These are phyloP conservation scores for Macropus fuliginosus DNA, from an alignment of 2,797 vertebrate genomes.

Conservation along the genomic window DNA sequence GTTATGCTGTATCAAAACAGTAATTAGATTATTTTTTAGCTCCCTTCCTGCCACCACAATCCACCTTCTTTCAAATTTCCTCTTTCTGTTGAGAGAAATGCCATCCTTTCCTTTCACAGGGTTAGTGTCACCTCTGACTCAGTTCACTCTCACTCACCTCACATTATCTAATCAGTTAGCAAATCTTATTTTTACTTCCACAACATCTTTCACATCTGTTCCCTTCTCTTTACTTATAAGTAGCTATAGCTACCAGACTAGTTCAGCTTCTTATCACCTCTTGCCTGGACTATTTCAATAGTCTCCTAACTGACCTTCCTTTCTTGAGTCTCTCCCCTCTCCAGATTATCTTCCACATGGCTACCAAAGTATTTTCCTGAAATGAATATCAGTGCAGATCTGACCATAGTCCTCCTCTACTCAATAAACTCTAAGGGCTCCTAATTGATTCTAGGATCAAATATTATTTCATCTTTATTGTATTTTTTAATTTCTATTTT, in stretches of 20 bases:
- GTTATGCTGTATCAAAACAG: neutral
- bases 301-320: neutral
- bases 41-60: neutral
- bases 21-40: neutral
- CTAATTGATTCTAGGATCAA: neutral
- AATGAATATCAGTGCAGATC: no score
- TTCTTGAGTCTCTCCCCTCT: neutral
- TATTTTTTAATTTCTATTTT: neutral
- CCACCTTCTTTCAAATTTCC: neutral
- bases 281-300: neutral
- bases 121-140: neutral
- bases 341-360: neutral
- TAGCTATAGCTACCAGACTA: neutral
- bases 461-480: neutral
- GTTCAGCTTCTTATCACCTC: neutral
- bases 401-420: neutral
- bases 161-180: constrained; percentile 1
- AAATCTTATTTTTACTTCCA: neutral
- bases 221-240: neutral
- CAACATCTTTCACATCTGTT: neutral
- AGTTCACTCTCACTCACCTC: neutral
- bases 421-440: neutral
- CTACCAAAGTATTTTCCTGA: neutral
- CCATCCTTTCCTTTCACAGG: neutral
- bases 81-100: neutral